Evolutionary conservation across 2,888 invertebrate species (phyloP).

Genomic region (Dicyrtoma fusca): DNA sequence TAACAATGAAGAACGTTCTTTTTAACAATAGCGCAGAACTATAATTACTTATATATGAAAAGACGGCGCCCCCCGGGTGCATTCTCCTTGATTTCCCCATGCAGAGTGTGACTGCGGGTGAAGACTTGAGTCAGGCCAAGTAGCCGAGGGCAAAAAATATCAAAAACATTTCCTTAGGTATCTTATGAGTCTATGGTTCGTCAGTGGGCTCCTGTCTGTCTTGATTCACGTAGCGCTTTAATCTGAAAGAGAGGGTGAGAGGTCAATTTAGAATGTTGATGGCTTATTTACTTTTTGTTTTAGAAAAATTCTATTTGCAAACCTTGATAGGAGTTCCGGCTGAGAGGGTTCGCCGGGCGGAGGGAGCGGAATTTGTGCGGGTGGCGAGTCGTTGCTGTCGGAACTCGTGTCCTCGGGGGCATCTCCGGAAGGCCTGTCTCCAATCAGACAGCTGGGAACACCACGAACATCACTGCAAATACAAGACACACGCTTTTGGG

Average conservation of each 20-base stretch:
- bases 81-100: too few relatives aligned
- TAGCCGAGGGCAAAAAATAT: too few relatives aligned
- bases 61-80: too few relatives aligned
- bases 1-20: too few relatives aligned
- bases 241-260: slow-evolving; percentile 23
- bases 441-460: slow-evolving; percentile 53
- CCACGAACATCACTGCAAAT: slow-evolving; percentile 49
- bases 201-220: slow-evolving; percentile 25
- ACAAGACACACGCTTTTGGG: too few relatives aligned
- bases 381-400: slow-evolving; percentile 49
- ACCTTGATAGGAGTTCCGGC: slow-evolving; percentile 55
- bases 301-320: background rate
- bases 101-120: too few relatives aligned
- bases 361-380: slow-evolving; percentile 43
- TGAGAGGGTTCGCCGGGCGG: slow-evolving; percentile 55
- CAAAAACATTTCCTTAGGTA: too few relatives aligned
- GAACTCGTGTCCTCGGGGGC: slow-evolving; percentile 52
- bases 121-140: too few relatives aligned
- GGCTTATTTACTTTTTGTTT: background rate
- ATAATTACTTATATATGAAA: too few relatives aligned
- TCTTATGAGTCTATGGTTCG: slow-evolving; percentile 23
- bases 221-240: slow-evolving; percentile 38
- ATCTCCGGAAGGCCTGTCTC: slow-evolving; percentile 46
- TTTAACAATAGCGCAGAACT: too few relatives aligned
- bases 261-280: background rate